Percentiles rank a stretch among this genome's conserved stretches.
Evolutionary conservation across 2,888 invertebrate genomes (phyloP).

Genomic region (Eupsilia transversa): DNA sequence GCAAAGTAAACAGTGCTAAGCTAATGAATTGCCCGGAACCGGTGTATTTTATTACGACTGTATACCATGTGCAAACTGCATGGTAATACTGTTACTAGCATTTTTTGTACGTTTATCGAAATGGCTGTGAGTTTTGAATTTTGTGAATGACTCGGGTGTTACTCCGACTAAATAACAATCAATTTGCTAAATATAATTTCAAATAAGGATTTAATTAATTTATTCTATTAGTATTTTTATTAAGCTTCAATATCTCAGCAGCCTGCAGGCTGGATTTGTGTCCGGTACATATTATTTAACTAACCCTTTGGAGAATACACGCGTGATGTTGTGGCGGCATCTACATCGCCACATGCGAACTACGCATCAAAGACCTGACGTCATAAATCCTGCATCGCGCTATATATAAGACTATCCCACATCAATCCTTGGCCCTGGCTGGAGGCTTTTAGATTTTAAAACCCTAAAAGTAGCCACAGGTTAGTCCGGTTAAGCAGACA

Average conservation of each 20-base stretch:
- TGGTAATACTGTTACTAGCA: neutral
- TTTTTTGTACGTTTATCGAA: neutral
- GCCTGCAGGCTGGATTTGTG: neutral
- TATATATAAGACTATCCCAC: no score
- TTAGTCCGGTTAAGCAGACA: no score
- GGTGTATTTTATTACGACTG: conserved; percentile 54
- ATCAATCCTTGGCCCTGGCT: no score
- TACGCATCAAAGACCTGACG: no score
- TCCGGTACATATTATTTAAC: neutral
- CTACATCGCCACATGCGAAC: no score
- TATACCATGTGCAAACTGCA: conserved; percentile 40
- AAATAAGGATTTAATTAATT: neutral
- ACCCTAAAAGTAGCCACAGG: no score
- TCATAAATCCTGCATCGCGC: no score
- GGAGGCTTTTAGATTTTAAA: no score
- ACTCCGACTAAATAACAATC: no score
- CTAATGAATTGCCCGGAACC: conserved; percentile 56
- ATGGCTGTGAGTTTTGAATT: neutral
- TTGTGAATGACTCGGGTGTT: neutral
- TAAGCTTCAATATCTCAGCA: neutral
- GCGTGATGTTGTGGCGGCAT: no score
- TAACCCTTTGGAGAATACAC: neutral
- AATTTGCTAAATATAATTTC: no score
- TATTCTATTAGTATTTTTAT: neutral
- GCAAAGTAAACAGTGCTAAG: conserved; percentile 48